These are phyloP conservation scores for Pammene aurita DNA, from an alignment of 2,888 invertebrate species.

Conservation along the genomic window DNA sequence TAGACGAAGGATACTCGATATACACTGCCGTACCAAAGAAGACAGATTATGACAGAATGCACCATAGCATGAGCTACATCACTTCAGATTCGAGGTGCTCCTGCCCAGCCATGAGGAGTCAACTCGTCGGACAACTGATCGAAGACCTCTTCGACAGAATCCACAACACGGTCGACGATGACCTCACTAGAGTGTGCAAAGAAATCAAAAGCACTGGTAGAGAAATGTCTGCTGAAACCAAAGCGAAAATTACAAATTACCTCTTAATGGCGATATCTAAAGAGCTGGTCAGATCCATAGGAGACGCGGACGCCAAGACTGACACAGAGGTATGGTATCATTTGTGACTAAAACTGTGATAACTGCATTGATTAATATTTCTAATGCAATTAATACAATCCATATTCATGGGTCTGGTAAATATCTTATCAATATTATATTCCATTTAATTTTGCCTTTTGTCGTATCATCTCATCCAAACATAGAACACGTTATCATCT, in stretches of 20 bases:
- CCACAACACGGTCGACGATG: constrained; percentile 72
- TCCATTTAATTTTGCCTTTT: background rate
- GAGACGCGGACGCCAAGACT: constrained; percentile 80
- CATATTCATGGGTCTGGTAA: constrained; percentile 40
- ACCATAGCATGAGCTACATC: constrained; percentile 78
- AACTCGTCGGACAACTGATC: constrained; percentile 76
- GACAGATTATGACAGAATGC: constrained; percentile 76
- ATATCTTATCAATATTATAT: constrained; percentile 15
- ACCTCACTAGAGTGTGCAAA: constrained; percentile 69
- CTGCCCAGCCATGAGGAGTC: constrained; percentile 76
- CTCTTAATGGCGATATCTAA: constrained; percentile 81
- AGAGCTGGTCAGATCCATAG: constrained; percentile 79
- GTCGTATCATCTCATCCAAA: background rate
- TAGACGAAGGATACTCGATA: constrained; percentile 77
- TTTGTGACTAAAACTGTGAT: constrained; percentile 66
- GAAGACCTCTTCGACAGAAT: constrained; percentile 77
- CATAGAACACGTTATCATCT: background rate
- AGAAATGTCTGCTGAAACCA: constrained; percentile 71
- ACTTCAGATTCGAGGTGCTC: constrained; percentile 73
- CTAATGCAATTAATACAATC: constrained; percentile 39
- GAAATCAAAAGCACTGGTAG: constrained; percentile 65
- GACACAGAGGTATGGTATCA: constrained; percentile 74
- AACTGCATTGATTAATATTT: constrained; percentile 34
- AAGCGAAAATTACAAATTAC: constrained; percentile 80
- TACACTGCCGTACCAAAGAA: constrained; percentile 79